Conservation (phyloP, 2,113 vertebrate species). For the Trinectes maculatus region DNA sequence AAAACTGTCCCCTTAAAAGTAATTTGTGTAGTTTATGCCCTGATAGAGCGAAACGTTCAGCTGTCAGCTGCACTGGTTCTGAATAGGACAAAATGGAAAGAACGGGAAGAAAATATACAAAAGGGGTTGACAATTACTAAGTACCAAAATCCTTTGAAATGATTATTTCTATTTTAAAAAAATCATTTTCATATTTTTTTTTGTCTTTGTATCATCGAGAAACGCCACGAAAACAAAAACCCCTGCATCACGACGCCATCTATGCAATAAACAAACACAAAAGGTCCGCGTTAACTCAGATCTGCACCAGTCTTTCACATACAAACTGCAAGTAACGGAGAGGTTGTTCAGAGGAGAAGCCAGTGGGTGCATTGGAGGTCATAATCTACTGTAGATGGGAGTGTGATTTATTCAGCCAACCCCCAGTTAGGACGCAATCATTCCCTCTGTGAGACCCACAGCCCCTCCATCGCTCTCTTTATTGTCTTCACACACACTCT, state of each 20-base stretch:
- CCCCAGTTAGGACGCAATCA: slow-evolving; percentile 75
- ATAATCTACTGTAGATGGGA: slow-evolving; percentile 63
- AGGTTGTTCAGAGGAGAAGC: slow-evolving; percentile 36
- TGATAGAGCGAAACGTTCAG: background rate
- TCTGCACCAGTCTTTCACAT: background rate
- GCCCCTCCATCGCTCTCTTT: slow-evolving; percentile 70
- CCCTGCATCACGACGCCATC: too few species aligned
- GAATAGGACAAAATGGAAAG: background rate
- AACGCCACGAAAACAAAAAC: too few species aligned
- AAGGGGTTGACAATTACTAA: background rate
- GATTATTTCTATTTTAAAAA: too few species aligned
- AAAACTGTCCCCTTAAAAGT: too few species aligned
- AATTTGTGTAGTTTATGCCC: too few species aligned
- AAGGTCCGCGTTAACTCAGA: background rate
- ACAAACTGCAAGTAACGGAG: background rate
- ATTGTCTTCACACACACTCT: slow-evolving; percentile 77
- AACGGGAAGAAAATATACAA: background rate
- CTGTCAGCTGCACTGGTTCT: background rate
- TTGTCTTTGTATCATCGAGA: too few species aligned
- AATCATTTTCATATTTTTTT: too few species aligned
- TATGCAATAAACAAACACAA: background rate
- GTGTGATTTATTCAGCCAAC: slow-evolving; percentile 73
- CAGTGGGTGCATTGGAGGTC: slow-evolving; percentile 57
- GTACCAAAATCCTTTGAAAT: background rate
- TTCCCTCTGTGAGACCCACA: slow-evolving; percentile 73